Percentiles rank a stretch among this genome's conserved stretches.
Conservation (phyloP, 2,888 invertebrate genomes). For the Plemyria rubiginata region DNA sequence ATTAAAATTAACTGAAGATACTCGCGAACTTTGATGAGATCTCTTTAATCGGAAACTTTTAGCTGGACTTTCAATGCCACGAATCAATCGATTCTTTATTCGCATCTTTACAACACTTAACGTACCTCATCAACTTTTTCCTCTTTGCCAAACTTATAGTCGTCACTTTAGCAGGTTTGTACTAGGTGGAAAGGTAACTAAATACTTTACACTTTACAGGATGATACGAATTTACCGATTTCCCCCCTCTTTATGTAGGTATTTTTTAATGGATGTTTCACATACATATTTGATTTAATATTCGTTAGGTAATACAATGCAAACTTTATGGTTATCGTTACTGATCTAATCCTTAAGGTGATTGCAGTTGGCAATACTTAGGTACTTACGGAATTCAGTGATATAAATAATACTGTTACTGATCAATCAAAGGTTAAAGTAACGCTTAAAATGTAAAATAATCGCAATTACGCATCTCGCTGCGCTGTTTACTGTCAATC, state of each 20-base stretch:
- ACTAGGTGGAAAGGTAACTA: too few relatives aligned
- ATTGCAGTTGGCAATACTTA: too few relatives aligned
- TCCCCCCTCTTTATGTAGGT: too few relatives aligned
- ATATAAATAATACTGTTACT: too few relatives aligned
- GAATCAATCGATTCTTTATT: background rate
- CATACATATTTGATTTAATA: too few relatives aligned
- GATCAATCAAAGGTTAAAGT: constrained; percentile 18
- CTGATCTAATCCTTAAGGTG: too few relatives aligned
- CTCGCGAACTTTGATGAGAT: constrained; percentile 32
- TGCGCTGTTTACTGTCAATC: constrained; percentile 58
- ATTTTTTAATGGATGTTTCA: too few relatives aligned
- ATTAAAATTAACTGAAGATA: constrained; percentile 33
- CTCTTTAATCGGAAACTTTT: constrained; percentile 4
- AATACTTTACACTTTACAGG: too few relatives aligned
- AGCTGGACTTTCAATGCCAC: background rate
- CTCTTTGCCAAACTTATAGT: background rate
- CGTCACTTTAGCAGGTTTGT: background rate
- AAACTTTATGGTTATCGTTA: too few relatives aligned
- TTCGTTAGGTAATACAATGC: too few relatives aligned
- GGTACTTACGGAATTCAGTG: background rate
- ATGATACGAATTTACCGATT: too few relatives aligned
- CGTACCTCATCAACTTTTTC: too few relatives aligned
- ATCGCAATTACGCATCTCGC: constrained; percentile 48
- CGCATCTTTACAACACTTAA: background rate
- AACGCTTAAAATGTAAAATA: constrained; percentile 40